phyloP scores from a whole-genome alignment of 2,113 vertebrate species.

The Pundamilia nyererei region DNA sequence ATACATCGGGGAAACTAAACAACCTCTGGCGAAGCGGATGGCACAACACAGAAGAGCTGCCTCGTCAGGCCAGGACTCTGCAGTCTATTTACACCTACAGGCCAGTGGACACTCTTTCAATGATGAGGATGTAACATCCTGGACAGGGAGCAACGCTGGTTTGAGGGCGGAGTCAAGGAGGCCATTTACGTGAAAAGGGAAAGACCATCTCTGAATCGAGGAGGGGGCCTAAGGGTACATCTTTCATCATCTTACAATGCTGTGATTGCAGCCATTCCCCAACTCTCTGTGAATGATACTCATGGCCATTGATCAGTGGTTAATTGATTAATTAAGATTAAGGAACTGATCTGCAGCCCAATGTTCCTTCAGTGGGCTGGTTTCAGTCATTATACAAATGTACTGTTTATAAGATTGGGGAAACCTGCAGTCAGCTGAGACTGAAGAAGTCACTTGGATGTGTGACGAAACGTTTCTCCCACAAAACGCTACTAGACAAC shows the following conservation, averaged over 20 bases:
- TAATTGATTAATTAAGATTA: fast-evolving
- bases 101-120: too few species aligned
- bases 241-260: fast-evolving
- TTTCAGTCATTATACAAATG: neutral
- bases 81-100: too few species aligned
- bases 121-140: too few species aligned
- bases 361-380: neutral
- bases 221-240: fast-evolving
- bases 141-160: too few species aligned
- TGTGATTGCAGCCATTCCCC: too few species aligned
- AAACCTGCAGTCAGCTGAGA: fast-evolving
- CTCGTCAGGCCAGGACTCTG: too few species aligned
- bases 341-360: fast-evolving
- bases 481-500: fast-evolving
- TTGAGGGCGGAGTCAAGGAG: fast-evolving
- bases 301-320: neutral
- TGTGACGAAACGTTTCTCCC: neutral
- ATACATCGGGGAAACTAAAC: neutral
- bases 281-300: fast-evolving
- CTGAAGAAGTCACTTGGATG: neutral
- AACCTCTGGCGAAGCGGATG: fast-evolving
- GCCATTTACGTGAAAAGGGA: fast-evolving
- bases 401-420: fast-evolving
- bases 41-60: fast-evolving
- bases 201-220: fast-evolving